Base-by-base conservation (phyloP, 2,888 invertebrate genomes). In the Chrysotoxum bicinctum region DNA sequence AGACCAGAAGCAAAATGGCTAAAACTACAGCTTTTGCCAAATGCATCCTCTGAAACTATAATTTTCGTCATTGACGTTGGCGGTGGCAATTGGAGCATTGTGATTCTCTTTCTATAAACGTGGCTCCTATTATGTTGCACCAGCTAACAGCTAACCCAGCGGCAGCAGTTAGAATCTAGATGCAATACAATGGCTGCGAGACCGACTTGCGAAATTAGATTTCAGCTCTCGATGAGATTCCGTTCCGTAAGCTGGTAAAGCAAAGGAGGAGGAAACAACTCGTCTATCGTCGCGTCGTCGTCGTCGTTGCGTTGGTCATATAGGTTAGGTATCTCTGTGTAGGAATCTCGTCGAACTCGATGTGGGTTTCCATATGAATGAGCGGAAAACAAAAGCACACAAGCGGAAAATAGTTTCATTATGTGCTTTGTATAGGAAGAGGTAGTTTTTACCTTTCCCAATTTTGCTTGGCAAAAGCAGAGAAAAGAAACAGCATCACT, bases 361-460 rank as follows among this genome's bases (percentile, higher is more conserved):
- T 72, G 78, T 66, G 56, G 45, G 69, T 62, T 54, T 50, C 52
- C 69, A 54, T 79, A 48, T 66, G 73, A 84, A 70, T 60, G 66
- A 70, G 70, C n/a, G 75, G 79, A 72, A 80, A 84, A 79, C 72
- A 79, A 72, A 72, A 54, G 79, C 76, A 60, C 50, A 64, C 54
- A 73, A 81, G 81, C 73, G 80, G 69, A 81, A 85, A 62, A 81
- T 77, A 52, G 72, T 85, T 85, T 68, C 72, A 79, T 79, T 84
- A 79, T 54, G 54, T 40, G 37, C 54, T 52, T 69, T 43, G 40
- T 54, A 21, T 26, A 7, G 16, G 19, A 7, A 50, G 23, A 50
- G 26, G 64, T 66, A 50, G 72, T 85, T 85, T 85, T 80, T 80
- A 81, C 81, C 80, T 81, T 76, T 79, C 30, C 64, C 52, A 56